Percentiles rank a stretch among this genome's conserved stretches.
phyloP scores from a whole-genome alignment of 2,797 vertebrate genomes.

The Argyrosomus regius region DNA sequence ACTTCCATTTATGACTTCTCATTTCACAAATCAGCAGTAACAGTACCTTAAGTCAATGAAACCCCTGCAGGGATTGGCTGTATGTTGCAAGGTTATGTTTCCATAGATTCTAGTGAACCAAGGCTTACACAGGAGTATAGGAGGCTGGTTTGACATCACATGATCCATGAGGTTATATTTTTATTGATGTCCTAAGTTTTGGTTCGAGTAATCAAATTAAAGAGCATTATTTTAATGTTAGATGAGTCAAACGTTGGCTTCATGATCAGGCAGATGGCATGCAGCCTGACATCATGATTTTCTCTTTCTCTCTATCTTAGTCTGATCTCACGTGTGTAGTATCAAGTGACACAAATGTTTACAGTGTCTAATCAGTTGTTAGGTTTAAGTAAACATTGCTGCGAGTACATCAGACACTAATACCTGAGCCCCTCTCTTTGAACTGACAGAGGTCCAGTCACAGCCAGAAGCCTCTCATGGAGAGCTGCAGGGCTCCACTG shows the following conservation, averaged over 20 bases:
- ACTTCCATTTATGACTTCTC: neutral
- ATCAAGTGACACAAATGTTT: slow-evolving; percentile 74
- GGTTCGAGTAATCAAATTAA: slow-evolving; percentile 14
- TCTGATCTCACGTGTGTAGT: slow-evolving; percentile 74
- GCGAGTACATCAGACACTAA: slow-evolving; percentile 65
- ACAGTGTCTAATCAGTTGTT: slow-evolving; percentile 71
- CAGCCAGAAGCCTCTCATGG: slow-evolving; percentile 44
- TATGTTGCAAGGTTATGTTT: neutral
- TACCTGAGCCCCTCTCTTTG: slow-evolving; percentile 66
- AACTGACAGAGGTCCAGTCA: slow-evolving; percentile 47
- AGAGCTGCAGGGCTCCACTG: slow-evolving; percentile 43
- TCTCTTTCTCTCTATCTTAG: slow-evolving; percentile 56
- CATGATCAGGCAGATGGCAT: slow-evolving; percentile 31
- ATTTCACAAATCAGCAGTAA: slow-evolving; percentile 5
- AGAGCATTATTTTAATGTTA: slow-evolving; percentile 18
- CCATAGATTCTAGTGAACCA: neutral
- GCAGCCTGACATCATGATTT: slow-evolving; percentile 50
- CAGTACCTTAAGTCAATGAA: neutral
- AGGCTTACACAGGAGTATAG: neutral
- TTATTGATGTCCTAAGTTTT: slow-evolving; percentile 11
- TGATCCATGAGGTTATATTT: slow-evolving; percentile 3
- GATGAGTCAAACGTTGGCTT: slow-evolving; percentile 43
- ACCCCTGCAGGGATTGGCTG: neutral
- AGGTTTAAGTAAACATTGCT: slow-evolving; percentile 63
- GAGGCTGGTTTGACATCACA: neutral